phyloP scores from a whole-genome alignment of 2,113 vertebrate genomes.

The Amphilophus citrinellus region DNA sequence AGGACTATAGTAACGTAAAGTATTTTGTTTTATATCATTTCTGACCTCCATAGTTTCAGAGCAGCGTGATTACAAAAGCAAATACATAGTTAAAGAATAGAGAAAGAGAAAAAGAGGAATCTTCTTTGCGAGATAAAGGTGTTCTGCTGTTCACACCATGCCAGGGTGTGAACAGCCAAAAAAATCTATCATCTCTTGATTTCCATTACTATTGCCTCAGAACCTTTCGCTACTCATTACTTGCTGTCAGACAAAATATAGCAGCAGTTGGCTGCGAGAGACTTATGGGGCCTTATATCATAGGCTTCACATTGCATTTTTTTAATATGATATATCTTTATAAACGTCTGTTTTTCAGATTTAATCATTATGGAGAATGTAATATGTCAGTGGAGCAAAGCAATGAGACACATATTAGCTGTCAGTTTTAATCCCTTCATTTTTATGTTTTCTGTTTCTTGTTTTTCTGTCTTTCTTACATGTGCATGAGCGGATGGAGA shows the following conservation, averaged over 20 bases:
- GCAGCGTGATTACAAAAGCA: neutral
- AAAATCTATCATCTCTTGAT: conserved; percentile 46
- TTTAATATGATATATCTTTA: conserved; percentile 4
- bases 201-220: conserved; percentile 33
- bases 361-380: neutral
- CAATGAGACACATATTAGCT: neutral
- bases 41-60: neutral
- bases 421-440: neutral
- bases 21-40: neutral
- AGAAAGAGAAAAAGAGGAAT: neutral
- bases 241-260: conserved; percentile 22
- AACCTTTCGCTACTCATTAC: conserved; percentile 5
- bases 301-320: conserved; percentile 11
- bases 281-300: neutral
- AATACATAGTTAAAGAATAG: neutral
- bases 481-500: neutral
- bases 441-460: neutral
- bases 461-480: neutral
- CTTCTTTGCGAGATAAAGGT: conserved; percentile 31
- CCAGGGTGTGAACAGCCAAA: conserved; percentile 15
- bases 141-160: neutral
- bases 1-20: neutral
- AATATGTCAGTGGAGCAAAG: neutral
- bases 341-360: conserved; percentile 15
- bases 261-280: neutral